Evolutionary conservation across 2,113 vertebrate species (phyloP).

Genomic region (Heterotis niloticus): DNA sequence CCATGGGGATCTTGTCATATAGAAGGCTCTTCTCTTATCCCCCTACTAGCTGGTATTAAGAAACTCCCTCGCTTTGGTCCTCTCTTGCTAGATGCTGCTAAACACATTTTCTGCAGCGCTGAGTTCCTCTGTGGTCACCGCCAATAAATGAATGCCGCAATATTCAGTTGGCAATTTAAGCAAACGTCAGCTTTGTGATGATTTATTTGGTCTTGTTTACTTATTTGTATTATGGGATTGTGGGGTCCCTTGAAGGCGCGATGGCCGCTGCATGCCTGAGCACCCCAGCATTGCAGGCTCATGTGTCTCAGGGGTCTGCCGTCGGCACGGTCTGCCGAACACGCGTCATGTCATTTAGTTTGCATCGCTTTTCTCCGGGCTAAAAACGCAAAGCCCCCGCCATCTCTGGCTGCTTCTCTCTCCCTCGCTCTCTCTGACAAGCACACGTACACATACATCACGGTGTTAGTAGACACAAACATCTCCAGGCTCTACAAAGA

Average conservation of each 20-base stretch:
- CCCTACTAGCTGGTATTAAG: not conserved
- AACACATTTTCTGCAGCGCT: not conserved
- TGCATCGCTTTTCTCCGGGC: slow-evolving; percentile 5
- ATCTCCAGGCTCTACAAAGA: not conserved
- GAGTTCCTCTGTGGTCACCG: not conserved
- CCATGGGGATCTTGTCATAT: not conserved
- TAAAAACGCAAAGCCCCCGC: not conserved
- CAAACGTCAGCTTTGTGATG: slow-evolving; percentile 20
- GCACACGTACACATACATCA: not conserved
- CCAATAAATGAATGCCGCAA: slow-evolving; percentile 16
- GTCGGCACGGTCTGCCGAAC: not conserved
- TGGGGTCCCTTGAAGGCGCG: slow-evolving; percentile 1
- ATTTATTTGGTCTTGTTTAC: slow-evolving; percentile 17
- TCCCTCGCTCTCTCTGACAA: not conserved
- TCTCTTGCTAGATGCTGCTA: not conserved
- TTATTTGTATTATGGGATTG: not conserved
- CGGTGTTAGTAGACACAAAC: not conserved
- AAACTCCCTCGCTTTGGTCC: not conserved
- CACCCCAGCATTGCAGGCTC: not conserved
- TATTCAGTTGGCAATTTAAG: slow-evolving; percentile 1
- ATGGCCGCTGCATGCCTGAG: slow-evolving; percentile 17
- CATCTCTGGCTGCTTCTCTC: not conserved
- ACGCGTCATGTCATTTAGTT: not conserved
- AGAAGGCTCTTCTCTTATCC: not conserved
- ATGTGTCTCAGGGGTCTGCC: slow-evolving; percentile 4